A percentile compares a stretch with the other conserved stretches of the same genome.
These are phyloP conservation scores for Nothoprocta perdicaria DNA, from an alignment of 2,113 vertebrate genomes.

Conservation along the genomic window DNA sequence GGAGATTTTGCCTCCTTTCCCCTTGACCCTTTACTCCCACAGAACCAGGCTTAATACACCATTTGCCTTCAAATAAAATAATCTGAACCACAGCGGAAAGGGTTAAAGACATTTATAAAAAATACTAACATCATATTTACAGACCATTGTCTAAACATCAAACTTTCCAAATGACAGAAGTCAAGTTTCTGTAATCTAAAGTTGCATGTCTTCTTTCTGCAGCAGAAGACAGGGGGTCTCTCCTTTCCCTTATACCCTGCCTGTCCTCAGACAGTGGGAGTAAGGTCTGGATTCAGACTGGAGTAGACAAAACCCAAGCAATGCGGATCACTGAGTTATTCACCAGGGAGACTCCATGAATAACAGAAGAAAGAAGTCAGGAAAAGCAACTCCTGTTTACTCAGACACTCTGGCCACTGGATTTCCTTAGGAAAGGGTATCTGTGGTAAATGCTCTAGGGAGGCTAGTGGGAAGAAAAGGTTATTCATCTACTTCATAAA, in stretches of 20 bases:
- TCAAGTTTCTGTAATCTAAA: slow-evolving; percentile 53
- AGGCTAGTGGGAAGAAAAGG: neutral
- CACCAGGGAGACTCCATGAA: neutral
- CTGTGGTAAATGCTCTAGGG: neutral
- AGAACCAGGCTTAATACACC: neutral
- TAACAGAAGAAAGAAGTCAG: slow-evolving; percentile 6
- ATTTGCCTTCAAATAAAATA: neutral
- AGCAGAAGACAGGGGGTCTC: neutral
- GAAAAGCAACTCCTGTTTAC: neutral
- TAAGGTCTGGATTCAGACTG: neutral
- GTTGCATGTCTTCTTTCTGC: slow-evolving; percentile 62
- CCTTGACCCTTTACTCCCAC: neutral
- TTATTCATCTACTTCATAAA: slow-evolving; percentile 6
- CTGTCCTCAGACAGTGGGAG: neutral
- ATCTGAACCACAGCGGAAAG: slow-evolving; percentile 33
- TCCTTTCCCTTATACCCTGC: neutral
- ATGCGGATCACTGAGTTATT: neutral
- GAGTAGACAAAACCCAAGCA: neutral
- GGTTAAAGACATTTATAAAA: slow-evolving; percentile 76
- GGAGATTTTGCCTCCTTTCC: neutral
- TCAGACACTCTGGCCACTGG: neutral
- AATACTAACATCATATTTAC: slow-evolving; percentile 64
- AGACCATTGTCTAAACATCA: slow-evolving; percentile 58
- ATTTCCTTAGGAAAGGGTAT: neutral
- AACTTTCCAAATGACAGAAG: slow-evolving; percentile 49